Evolutionary conservation across 1,140 invertebrate genomes (phyloP).

Genomic region (Propsilocerus akamusi): DNA sequence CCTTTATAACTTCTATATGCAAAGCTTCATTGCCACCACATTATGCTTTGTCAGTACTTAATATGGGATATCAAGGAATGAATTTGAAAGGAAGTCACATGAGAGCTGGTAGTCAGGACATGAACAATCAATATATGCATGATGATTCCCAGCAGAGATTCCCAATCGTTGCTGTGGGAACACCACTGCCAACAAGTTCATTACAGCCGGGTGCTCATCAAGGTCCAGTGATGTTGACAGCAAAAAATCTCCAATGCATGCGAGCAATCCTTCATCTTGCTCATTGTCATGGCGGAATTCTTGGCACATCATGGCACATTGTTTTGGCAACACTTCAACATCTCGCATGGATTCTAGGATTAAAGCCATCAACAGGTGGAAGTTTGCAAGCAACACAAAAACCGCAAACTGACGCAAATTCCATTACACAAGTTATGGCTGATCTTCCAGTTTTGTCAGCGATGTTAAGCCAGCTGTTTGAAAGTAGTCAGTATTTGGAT

Average conservation of each 20-base stretch:
- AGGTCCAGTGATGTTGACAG: constrained; percentile 95
- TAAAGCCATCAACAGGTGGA: constrained; percentile 85
- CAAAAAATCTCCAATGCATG: constrained; percentile 95
- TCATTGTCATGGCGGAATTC: constrained; percentile 78
- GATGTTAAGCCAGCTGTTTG: constrained; percentile 85
- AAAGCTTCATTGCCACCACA: constrained; percentile 88
- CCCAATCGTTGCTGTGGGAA: constrained; percentile 88
- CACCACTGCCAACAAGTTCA: constrained; percentile 69
- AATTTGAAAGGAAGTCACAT: constrained; percentile 25
- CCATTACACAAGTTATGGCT: constrained; percentile 92
- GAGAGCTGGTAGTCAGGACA: constrained; percentile 26
- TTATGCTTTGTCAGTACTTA: constrained; percentile 76
- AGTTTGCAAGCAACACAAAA: constrained; percentile 50
- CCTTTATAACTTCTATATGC: constrained; percentile 85
- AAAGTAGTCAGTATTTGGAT: constrained; percentile 84
- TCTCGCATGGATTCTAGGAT: constrained; percentile 91
- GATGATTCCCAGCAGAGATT: constrained; percentile 45
- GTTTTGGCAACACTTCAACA: constrained; percentile 91
- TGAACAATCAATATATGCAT: constrained; percentile 29
- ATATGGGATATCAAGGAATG: constrained; percentile 14
- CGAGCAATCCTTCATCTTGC: constrained; percentile 73
- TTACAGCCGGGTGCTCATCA: constrained; percentile 52
- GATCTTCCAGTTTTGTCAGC: constrained; percentile 83
- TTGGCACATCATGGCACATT: constrained; percentile 88
- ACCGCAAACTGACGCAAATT: constrained; percentile 57